These are phyloP conservation scores for Paramormyrops hopkinsi DNA, from an alignment of 2,797 vertebrate species.

Conservation along the genomic window DNA sequence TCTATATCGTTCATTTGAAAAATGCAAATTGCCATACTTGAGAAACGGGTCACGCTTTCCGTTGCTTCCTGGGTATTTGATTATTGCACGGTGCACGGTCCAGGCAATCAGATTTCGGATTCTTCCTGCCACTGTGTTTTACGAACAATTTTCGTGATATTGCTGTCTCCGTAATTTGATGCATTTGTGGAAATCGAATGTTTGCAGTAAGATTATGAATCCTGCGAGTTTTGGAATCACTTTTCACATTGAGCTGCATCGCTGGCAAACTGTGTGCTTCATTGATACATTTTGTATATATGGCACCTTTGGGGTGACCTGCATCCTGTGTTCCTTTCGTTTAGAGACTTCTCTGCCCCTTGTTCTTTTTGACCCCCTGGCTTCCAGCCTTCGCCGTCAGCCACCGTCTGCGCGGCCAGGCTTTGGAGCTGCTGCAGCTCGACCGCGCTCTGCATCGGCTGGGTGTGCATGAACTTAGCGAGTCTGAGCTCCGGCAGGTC, in stretches of 20 bases:
- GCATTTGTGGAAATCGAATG: not conserved
- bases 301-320: not conserved
- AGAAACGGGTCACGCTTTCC: not conserved
- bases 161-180: not conserved
- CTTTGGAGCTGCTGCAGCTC: slow-evolving; percentile 72
- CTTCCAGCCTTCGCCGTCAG: slow-evolving; percentile 68
- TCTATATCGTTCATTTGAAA: not conserved
- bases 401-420: slow-evolving; percentile 65
- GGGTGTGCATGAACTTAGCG: slow-evolving; percentile 66
- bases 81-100: not conserved
- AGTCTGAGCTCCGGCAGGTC: slow-evolving; percentile 75
- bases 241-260: not conserved
- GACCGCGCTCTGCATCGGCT: slow-evolving; percentile 73
- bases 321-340: slow-evolving; percentile 6
- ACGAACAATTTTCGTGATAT: not conserved
- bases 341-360: slow-evolving; percentile 71
- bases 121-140: not conserved
- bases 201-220: not conserved
- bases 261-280: not conserved
- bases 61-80: not conserved
- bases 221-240: not conserved
- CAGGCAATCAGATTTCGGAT: not conserved
- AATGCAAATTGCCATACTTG: not conserved
- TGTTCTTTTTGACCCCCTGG: slow-evolving; percentile 76
- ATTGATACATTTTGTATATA: not conserved